Base-by-base conservation (phyloP, 2,888 invertebrate species). In the Microdon myrmicae region DNA sequence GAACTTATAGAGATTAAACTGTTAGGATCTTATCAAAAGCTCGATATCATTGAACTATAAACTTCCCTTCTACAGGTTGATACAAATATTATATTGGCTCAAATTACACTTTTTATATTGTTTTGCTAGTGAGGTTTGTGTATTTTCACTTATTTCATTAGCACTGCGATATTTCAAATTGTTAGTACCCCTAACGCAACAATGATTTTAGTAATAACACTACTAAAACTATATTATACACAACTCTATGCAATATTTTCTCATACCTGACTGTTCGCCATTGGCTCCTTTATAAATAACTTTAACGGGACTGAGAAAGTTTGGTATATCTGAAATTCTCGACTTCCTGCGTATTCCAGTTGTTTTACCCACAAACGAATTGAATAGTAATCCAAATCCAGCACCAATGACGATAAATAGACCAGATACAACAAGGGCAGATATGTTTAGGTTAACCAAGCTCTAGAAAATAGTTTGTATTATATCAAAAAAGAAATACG, bases 391-490 rank as follows among this genome's bases (percentile, higher is more conserved):
- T 37, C 64, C 67, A 39, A 67, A 43, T 12, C 47, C 41, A 3
- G 82, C 81, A 2, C 84, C 80, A 2, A 82, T 77, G n/a, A 83
- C 79, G 7, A 83, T 76, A 31, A 86, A 72, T 1, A 83, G 72
- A 1, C 83, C 85, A 7, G 83, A 81, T 4, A 86, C 72, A 1
- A 83, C 70, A 1, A 87, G 53, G 0, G 85, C 82, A n/a, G 83
- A 84, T 0, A 83, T 68, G 61, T 86, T 85, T 1, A 87, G 70
- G 68, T 85, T 85, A 0, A 85, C 78, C 13, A 85, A 53, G 29
- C 70, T 74, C 29, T 74, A 71, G 8, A 58, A 56, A 35, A 17
- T 22, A 4, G 34, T 37, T 16, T 25, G 17, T 12, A 14, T 26
- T 10, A 10, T 17, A 29, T 44, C 8, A 44, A 7, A 4, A 14